Base-by-base conservation (phyloP, 2,113 vertebrate genomes). In the Eclectus roratus region DNA sequence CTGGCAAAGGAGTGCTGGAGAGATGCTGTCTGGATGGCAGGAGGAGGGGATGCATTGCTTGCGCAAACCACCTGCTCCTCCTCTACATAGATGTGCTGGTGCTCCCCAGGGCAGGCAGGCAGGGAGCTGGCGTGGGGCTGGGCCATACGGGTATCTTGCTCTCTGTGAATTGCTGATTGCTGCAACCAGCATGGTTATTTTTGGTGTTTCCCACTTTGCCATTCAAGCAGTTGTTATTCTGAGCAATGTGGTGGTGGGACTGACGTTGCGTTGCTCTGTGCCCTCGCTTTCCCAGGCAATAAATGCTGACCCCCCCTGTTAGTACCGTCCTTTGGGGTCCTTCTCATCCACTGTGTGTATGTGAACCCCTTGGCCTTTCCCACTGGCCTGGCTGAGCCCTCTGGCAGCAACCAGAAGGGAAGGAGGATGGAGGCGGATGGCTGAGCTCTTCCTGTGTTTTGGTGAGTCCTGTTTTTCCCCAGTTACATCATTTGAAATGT, bases 181-280 rank as follows among this genome's bases (percentile, higher is more conserved):
- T 2, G 4, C 43, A 85, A 1, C 6, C 3, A 5, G 17, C 2
- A 3, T 2, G 4, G 47, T 25, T 50, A 39, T 65, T 83, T 77
- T 47, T 9, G 35, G 50, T 0, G 5, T 79, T 88, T 77, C 5
- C 14, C 69, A 4, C 63, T 83, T 64, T 53, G 29, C 27, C 15
- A 6, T 39, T 58, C 56, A 43, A 58, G 31, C 17, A 2, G 2
- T 71, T 88, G 33, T 71, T 76, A 27, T 33, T 52, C 29, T 5
- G 24, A 82, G 46, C 63, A 87, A 68, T 17, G 47, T 2, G 0
- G 50, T 0, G 12, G 33, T 33, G 56, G 69, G n/a, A 13, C 20
- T 53, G 39, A 35, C 2, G 2, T 12, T 6, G 3, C 0, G 0
- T 29, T 71, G 47, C 31, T 95, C 11, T 2, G 0, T 46, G 27